Conservation (phyloP, 2,888 invertebrate genomes). For the Mamestra brassicae region DNA sequence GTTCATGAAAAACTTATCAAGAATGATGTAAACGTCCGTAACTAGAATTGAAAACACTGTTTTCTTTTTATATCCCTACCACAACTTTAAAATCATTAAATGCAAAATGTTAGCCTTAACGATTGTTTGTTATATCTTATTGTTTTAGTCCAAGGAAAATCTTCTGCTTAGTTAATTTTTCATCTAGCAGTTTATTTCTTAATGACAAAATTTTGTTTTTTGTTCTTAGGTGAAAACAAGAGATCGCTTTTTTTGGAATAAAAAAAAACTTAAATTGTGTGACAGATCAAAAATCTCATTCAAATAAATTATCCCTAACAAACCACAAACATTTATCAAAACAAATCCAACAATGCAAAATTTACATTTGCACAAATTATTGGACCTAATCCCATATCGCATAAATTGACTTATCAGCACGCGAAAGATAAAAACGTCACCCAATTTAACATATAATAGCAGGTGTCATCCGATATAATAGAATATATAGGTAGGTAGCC, state of each 20-base stretch:
- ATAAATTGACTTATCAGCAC: conserved; percentile 67
- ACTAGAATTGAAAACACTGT: too few relatives aligned
- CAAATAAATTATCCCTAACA: neutral
- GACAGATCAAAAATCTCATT: neutral
- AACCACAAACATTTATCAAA: conserved; percentile 28
- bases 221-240: too few relatives aligned
- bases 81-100: too few relatives aligned
- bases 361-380: conserved; percentile 55
- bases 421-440: conserved; percentile 67
- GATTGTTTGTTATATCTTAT: too few relatives aligned
- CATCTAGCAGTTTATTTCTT: too few relatives aligned
- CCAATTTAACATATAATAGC: conserved; percentile 70
- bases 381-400: conserved; percentile 49
- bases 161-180: too few relatives aligned
- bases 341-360: conserved; percentile 35
- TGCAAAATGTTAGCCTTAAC: too few relatives aligned
- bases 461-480: conserved; percentile 70
- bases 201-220: too few relatives aligned
- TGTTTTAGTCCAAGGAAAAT: too few relatives aligned
- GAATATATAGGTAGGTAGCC: conserved; percentile 54
- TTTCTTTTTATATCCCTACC: too few relatives aligned
- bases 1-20: neutral
- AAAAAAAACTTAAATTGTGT: neutral
- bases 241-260: too few relatives aligned
- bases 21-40: neutral